phyloP scores from a whole-genome alignment of 2,888 invertebrate genomes.

The Epistrophe eligans region DNA sequence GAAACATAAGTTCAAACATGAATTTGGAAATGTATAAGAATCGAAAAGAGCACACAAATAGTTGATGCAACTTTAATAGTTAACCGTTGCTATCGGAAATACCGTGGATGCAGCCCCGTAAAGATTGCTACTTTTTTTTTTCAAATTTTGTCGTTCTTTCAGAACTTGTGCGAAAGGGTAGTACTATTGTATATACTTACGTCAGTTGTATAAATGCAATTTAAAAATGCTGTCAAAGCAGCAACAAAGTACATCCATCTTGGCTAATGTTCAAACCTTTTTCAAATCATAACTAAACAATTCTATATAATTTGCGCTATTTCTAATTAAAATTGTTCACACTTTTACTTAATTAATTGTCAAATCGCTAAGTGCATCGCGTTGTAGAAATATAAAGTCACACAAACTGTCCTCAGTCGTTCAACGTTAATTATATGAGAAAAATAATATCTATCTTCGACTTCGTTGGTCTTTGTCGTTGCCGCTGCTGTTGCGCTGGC shows the following conservation, averaged over 20 bases:
- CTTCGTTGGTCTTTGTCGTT: conserved; percentile 61
- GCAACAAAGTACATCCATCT: conserved; percentile 40
- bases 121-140: no score
- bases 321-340: conserved; percentile 83
- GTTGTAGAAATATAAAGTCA: conserved; percentile 34
- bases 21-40: no score
- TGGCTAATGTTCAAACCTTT: conserved; percentile 19
- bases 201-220: background rate
- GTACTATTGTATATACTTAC: background rate
- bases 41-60: no score
- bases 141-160: no score
- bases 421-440: conserved; percentile 65
- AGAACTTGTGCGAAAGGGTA: no score
- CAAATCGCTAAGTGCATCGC: conserved; percentile 80
- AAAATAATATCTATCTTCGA: conserved; percentile 42
- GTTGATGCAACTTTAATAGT: no score
- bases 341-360: conserved; percentile 84
- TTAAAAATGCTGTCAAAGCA: conserved; percentile 5
- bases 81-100: no score
- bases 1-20: no score
- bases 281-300: conserved; percentile 32
- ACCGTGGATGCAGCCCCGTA: no score
- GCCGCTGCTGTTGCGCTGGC: conserved; percentile 40
- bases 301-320: conserved; percentile 59
- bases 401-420: conserved; percentile 42